phyloP scores from a whole-genome alignment of 2,797 vertebrate species.

The Danio jaintianensis region DNA sequence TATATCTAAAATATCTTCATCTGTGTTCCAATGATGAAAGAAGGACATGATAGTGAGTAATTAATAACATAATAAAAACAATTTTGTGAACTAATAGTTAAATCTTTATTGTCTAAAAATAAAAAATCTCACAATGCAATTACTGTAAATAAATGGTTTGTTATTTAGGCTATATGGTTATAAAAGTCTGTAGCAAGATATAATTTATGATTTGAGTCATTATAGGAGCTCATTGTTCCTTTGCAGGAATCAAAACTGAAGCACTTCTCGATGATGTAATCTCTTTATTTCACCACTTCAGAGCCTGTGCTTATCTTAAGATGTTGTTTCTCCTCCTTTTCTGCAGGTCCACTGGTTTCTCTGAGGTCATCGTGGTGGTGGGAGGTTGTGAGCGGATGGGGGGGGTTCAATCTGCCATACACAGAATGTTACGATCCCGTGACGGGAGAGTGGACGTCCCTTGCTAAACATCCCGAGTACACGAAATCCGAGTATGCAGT shows the following conservation, averaged over 20 bases:
- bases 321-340: background rate
- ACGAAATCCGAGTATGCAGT: conserved; percentile 98
- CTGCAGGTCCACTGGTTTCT: conserved; percentile 92
- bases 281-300: background rate
- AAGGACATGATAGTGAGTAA: too few species aligned
- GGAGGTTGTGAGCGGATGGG: conserved; percentile 96
- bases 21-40: too few species aligned
- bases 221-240: background rate
- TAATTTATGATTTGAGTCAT: background rate
- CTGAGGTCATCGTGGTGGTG: conserved; percentile 97
- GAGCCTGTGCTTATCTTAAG: background rate
- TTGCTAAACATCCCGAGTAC: conserved; percentile 96
- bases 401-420: conserved; percentile 95
- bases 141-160: background rate
- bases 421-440: conserved; percentile 97
- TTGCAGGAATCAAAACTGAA: background rate
- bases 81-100: too few species aligned
- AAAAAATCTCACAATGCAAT: background rate
- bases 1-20: too few species aligned
- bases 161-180: background rate
- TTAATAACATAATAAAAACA: too few species aligned
- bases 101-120: background rate
- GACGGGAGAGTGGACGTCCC: conserved; percentile 95
- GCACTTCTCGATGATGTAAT: background rate
- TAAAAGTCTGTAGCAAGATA: background rate